Evolutionary conservation across 2,113 vertebrate species (phyloP).

Genomic region (Ptychochromis oligacanthus): DNA sequence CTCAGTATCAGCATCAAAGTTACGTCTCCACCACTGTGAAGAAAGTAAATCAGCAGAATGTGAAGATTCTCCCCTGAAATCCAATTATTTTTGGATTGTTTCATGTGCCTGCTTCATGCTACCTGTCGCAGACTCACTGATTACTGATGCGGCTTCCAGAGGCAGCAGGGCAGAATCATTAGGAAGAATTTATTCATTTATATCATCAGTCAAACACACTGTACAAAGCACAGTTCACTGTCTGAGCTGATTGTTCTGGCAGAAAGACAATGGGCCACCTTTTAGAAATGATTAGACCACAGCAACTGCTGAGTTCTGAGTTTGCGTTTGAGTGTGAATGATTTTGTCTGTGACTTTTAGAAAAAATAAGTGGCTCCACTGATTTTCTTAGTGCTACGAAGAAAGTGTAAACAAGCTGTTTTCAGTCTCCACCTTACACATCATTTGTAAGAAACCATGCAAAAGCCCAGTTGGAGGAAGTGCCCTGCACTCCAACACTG

Average conservation of each 20-base stretch:
- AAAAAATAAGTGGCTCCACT: not conserved
- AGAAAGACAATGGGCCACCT: conserved; percentile 10
- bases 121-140: conserved; percentile 26
- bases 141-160: not conserved
- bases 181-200: conserved; percentile 12
- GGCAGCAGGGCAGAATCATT: conserved; percentile 15
- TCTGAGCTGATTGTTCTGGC: conserved; percentile 18
- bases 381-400: not conserved
- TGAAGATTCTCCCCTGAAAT: conserved; percentile 21
- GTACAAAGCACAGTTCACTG: not conserved
- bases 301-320: not conserved
- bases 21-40: not conserved
- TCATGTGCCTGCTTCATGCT: not conserved
- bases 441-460: not conserved
- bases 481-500: not conserved
- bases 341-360: not conserved
- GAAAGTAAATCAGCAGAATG: not conserved
- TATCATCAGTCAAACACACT: conserved; percentile 27
- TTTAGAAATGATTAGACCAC: not conserved
- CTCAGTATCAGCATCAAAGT: not conserved
- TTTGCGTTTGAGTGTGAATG: not conserved
- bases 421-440: not conserved
- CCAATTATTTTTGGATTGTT: conserved; percentile 24
- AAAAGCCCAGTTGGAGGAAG: not conserved
- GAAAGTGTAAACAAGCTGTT: not conserved